A percentile compares a stretch with the other conserved stretches of the same genome.
Conservation (phyloP, 2,797 vertebrate species). For the Sebastes trivittatus region DNA sequence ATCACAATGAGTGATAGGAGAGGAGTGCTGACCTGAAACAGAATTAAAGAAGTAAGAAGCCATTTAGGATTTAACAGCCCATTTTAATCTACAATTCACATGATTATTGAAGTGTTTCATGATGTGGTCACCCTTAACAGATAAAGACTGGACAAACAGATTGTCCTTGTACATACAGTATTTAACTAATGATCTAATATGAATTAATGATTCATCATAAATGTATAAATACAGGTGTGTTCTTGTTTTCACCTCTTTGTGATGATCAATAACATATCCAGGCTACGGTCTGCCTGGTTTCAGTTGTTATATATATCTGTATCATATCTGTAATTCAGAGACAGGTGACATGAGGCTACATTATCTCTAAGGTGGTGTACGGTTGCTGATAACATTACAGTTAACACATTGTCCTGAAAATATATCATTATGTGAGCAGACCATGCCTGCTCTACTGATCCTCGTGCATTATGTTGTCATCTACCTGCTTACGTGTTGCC, state of each 20-base stretch:
- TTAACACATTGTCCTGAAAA: neutral
- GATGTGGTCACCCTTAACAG: neutral
- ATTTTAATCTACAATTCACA: neutral
- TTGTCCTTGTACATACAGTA: neutral
- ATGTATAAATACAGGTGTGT: neutral
- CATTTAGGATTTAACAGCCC: neutral
- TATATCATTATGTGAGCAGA: neutral
- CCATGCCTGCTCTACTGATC: neutral
- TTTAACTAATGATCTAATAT: neutral
- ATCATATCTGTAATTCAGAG: neutral
- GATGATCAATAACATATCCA: neutral
- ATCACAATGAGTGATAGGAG: neutral
- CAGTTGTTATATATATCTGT: neutral
- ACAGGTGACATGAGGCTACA: neutral
- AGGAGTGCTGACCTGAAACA: neutral
- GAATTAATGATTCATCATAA: neutral
- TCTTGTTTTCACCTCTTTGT: neutral
- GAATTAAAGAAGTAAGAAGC: neutral
- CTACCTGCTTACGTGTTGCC: neutral
- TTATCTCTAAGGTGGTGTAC: too few species aligned
- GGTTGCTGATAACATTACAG: neutral
- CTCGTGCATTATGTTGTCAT: neutral
- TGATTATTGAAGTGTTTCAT: too few species aligned
- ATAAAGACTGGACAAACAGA: neutral
- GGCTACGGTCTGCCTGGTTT: neutral